Conservation (phyloP, 2,888 invertebrate genomes). For the Anthophora plumipes region DNA sequence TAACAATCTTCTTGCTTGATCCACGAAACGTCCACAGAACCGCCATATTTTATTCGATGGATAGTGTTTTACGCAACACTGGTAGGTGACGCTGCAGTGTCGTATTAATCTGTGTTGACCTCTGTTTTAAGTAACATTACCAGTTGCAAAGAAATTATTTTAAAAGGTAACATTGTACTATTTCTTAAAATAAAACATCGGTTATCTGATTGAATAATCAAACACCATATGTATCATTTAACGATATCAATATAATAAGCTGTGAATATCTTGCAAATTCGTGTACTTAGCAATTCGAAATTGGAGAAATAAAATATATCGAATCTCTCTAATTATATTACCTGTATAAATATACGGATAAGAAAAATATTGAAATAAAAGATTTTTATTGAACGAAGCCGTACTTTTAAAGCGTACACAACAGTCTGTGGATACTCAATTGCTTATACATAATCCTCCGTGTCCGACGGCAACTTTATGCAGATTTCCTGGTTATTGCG, state of each 20-base stretch:
- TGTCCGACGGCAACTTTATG: constrained; percentile 32
- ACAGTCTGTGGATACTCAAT: not conserved
- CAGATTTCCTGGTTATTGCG: constrained; percentile 49
- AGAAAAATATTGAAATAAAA: not conserved
- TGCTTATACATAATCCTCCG: not conserved
- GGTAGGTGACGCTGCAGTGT: constrained; percentile 5
- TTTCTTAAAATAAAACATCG: not conserved
- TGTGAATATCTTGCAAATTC: not conserved
- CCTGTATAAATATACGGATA: not conserved
- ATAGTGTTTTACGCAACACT: not conserved
- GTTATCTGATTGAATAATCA: not conserved
- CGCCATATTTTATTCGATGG: constrained; percentile 26
- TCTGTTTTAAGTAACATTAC: not conserved
- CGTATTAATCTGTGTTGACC: not conserved
- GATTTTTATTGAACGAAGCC: not conserved
- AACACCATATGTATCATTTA: not conserved
- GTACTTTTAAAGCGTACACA: no score
- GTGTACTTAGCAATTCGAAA: no score
- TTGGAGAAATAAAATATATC: not conserved
- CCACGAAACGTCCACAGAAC: not conserved
- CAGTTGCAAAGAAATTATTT: not conserved
- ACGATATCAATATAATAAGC: not conserved
- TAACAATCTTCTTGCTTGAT: not conserved
- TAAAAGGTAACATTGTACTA: not conserved
- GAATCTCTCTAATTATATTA: not conserved